Percentiles rank a stretch among this genome's conserved stretches.
Evolutionary conservation across 2,888 invertebrate genomes (phyloP).

Genomic region (Leptopilina drosophilae): DNA sequence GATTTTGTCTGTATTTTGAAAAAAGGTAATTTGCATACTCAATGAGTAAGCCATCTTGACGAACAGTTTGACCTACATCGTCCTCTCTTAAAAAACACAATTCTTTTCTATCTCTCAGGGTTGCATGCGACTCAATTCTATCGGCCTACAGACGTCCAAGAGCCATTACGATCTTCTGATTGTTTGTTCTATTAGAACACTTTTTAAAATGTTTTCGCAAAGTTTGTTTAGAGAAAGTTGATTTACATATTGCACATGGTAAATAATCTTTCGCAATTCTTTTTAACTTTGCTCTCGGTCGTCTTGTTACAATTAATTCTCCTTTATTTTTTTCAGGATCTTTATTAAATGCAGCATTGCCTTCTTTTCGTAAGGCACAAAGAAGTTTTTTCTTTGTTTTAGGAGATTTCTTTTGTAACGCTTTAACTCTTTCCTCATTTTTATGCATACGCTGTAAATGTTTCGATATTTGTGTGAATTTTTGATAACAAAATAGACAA

Average conservation of each 20-base stretch:
- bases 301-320: not conserved
- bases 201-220: conserved; percentile 1
- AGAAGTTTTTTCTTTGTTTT: not conserved
- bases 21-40: not conserved
- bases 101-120: not conserved
- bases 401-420: too few relatives aligned
- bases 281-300: not conserved
- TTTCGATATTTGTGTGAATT: not conserved
- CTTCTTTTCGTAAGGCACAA: not conserved
- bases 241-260: not conserved
- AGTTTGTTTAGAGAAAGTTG: not conserved
- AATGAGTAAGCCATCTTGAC: not conserved
- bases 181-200: not conserved
- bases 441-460: not conserved
- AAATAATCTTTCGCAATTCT: not conserved
- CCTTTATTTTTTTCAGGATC: not conserved
- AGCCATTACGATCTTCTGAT: not conserved
- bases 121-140: not conserved
- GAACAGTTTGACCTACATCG: not conserved
- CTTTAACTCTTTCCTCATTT: not conserved
- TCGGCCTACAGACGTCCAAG: not conserved
- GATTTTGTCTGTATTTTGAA: not conserved
- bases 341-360: not conserved
- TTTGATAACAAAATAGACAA: not conserved
- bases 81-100: not conserved